Evolutionary conservation across 1,140 invertebrate species (phyloP), one percentile per base, ranked within the genome.

Genomic region (Drosophila athabasca): DNA sequence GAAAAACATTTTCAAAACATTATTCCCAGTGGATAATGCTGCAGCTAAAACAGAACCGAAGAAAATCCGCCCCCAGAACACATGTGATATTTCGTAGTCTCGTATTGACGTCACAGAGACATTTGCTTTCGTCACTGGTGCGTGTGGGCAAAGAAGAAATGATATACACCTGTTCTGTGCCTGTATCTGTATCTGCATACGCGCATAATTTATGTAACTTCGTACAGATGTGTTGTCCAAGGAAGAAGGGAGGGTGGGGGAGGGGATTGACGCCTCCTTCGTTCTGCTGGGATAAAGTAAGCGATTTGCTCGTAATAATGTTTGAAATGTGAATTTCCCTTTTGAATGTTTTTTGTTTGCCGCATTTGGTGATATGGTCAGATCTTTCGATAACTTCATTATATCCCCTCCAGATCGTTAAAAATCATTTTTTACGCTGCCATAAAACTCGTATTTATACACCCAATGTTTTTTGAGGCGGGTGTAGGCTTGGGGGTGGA

Each of bases 401-500:
- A 68, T 31, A 39, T 26, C 45, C 51, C 13, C 45, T 31, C 13
- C 17, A 15, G 52, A 49, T 50, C 67, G 65, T 69, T 58, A 69
- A 70, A 58, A 70, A 69, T 69, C 44, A 69, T 69, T 69, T 68
- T 69, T 69, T 58, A 69, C 45, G 45, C 67, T 24, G 39, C 51
- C 67, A 70, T 70, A 69, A 70, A 39, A 70, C 46, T 70, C 24
- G 65, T 70, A 70, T 70, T 70, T 70, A 70, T 70, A 69, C 43
- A 7, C n/a, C 31, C 3, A 13, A 51, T 44, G 26, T 61, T 31
- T 45, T 11, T 26, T 35, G 9, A 35, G 9, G 31, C 9, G 29
- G 19, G 3, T 26, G n/a, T 52, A 6, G n/a, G 24, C 8, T 13
- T n/a, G 50, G 24, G 13, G 7, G 31, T 19, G 44, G 11, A 5